phyloP scores from a whole-genome alignment of 2,888 invertebrate genomes.

The Dryobotodes eremita region DNA sequence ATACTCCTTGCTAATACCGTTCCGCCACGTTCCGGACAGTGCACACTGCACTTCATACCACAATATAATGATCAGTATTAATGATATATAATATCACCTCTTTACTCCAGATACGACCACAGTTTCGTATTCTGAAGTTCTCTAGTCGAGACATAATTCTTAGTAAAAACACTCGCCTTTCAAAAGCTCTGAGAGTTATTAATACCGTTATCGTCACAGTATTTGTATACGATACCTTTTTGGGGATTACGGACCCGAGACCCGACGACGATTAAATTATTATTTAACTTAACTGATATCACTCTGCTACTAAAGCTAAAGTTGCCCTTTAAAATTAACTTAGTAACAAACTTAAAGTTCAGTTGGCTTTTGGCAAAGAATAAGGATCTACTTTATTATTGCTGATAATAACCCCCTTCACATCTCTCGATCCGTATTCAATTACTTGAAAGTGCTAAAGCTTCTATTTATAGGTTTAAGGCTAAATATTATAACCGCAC shows the following conservation, averaged over 20 bases:
- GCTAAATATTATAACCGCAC: conserved; percentile 60
- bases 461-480: conserved; percentile 52
- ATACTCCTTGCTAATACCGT: conserved; percentile 53
- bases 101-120: conserved; percentile 6
- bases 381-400: conserved; percentile 13
- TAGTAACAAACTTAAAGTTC: conserved; percentile 13
- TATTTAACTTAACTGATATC: conserved; percentile 11
- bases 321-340: conserved; percentile 5
- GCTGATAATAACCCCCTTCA: conserved; percentile 9
- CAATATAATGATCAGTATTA: conserved; percentile 21
- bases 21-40: conserved; percentile 49
- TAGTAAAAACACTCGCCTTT: neutral
- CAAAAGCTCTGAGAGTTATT: conserved; percentile 7
- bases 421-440: conserved; percentile 13
- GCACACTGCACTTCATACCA: conserved; percentile 44
- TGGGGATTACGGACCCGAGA: conserved; percentile 1
- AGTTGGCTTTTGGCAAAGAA: conserved; percentile 4
- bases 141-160: neutral
- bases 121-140: neutral
- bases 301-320: neutral
- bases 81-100: conserved; percentile 23
- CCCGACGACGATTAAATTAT: neutral
- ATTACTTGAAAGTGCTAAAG: conserved; percentile 27
- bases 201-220: conserved; percentile 1
- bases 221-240: conserved; percentile 32